Evolutionary conservation across 1,140 invertebrate species (phyloP).

Genomic region (Drosophila kurseongensis): DNA sequence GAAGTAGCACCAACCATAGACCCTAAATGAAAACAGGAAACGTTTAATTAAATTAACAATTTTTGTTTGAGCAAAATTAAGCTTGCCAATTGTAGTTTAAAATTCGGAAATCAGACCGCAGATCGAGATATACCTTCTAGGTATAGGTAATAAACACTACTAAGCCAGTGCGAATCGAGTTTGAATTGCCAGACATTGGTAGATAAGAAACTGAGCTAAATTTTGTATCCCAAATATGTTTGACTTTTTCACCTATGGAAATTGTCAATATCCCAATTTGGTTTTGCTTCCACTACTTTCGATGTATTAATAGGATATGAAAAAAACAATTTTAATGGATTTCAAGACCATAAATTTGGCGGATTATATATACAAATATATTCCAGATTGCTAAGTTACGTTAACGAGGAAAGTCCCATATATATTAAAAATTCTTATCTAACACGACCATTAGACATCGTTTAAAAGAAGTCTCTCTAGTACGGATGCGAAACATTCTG

Average conservation of each 20-base stretch:
- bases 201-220: conserved; percentile 23
- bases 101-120: no score
- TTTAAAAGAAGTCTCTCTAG: conserved; percentile 27
- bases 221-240: background rate
- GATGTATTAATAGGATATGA: no score
- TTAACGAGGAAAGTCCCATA: conserved; percentile 1
- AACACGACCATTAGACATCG: conserved; percentile 10
- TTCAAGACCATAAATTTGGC: no score
- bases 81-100: no score
- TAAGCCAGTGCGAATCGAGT: background rate
- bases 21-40: no score
- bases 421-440: conserved; percentile 46
- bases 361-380: no score
- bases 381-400: conserved; percentile 9
- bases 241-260: no score
- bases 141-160: conserved; percentile 13
- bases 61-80: no score
- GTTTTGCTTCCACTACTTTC: no score
- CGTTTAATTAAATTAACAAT: no score
- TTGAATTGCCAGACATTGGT: background rate
- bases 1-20: no score
- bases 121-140: conserved; percentile 11
- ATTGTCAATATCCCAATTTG: background rate
- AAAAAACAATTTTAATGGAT: no score
- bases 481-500: conserved; percentile 17